Base-by-base conservation (phyloP, 2,113 vertebrate species). In the Chloroceryle aenea region DNA sequence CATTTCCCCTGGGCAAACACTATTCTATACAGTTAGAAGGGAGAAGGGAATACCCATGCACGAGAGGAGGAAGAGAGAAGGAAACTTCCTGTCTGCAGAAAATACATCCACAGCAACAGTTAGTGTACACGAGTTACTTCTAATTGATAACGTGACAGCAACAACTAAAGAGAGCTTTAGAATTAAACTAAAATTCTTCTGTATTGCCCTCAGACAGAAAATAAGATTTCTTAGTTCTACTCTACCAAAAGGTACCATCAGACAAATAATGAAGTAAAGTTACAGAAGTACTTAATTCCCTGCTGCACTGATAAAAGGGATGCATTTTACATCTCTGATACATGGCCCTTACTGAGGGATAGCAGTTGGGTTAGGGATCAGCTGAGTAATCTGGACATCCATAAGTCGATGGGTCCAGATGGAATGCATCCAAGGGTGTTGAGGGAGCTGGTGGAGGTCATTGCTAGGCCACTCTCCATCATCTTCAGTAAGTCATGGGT, bases 1-100 rank as follows among this genome's bases (percentile, higher is more conserved):
- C 1, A 47, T 12, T 79, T 61, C 10, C 61, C 23, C 36, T 0
- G 0, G 29, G n/a, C 50, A 87, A 89, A 64, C 26, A 50, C 12
- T n/a, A 62, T 19, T 25, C 32, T 45, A 47, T 7, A 16, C 4
- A 26, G 11, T 53, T 11, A 17, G 0, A 63, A 11, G 22, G 29
- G 3, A 77, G 42, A 80, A n/a, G 10, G 12, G 13, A 27, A 6
- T 6, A 55, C 17, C 42, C 38, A 20, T 10, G 13, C 23, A 61
- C 2, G 9, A 36, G 7, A 10, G 3, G 0, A 9, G 6, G n/a
- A 52, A 63, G 12, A 15, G 36, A 10, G 14, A 18, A 11, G 27
- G 29, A 67, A 59, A 23, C 12, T 13, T 53, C 64, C 48, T 26
- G 12, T 23, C 32, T 69, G 26, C 48, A 64, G 12, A 29, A 92